Percentiles rank a stretch among this genome's conserved stretches.
These are phyloP conservation scores for Scrobipalpa atriplicella DNA, from an alignment of 2,888 invertebrate genomes.

Conservation along the genomic window DNA sequence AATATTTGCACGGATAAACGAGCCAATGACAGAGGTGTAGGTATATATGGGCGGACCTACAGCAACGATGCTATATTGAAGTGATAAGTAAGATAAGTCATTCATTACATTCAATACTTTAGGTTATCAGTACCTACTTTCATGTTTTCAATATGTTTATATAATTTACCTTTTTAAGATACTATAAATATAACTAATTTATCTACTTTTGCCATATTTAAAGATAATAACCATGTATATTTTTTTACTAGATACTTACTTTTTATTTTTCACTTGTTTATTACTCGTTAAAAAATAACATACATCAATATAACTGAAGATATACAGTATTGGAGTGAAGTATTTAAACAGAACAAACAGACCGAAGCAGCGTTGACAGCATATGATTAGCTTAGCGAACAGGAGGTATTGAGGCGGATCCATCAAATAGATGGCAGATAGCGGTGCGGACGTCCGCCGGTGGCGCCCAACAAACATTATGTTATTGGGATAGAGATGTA, in stretches of 20 bases:
- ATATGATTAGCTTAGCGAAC: slow-evolving; percentile 20
- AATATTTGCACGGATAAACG: slow-evolving; percentile 45
- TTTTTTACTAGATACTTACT: too few relatives aligned
- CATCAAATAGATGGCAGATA: slow-evolving; percentile 75
- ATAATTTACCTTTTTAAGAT: too few relatives aligned
- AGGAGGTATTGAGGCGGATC: slow-evolving; percentile 36
- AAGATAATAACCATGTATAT: too few relatives aligned
- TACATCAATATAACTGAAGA: too few relatives aligned
- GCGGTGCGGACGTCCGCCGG: slow-evolving; percentile 56
- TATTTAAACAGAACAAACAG: not conserved
- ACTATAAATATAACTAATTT: too few relatives aligned
- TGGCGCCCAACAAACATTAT: slow-evolving; percentile 60
- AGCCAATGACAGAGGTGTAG: slow-evolving; percentile 30
- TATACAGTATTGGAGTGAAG: not conserved
- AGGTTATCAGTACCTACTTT: not conserved
- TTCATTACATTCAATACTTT: not conserved
- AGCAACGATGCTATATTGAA: slow-evolving; percentile 11
- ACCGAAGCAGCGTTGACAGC: not conserved
- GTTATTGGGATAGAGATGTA: slow-evolving; percentile 67
- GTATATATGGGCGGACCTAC: slow-evolving; percentile 15
- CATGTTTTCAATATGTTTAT: not conserved
- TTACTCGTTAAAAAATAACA: too few relatives aligned
- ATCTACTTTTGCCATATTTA: too few relatives aligned
- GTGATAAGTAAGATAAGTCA: too few relatives aligned
- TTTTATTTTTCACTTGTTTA: too few relatives aligned